These are phyloP conservation scores for Iphiclides podalirius DNA, from an alignment of 2,888 invertebrate genomes.

Conservation along the genomic window DNA sequence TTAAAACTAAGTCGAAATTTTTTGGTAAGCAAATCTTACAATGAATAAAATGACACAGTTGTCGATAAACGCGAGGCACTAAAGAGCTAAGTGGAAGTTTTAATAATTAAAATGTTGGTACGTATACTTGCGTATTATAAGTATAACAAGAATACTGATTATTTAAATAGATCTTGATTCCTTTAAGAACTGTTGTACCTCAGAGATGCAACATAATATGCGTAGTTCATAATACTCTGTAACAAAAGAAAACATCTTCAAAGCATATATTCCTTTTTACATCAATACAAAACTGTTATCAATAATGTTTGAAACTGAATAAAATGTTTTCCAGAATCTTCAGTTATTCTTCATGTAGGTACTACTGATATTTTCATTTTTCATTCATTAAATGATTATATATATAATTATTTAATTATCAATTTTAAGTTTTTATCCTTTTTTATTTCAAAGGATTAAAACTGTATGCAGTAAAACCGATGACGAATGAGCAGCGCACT, in stretches of 20 bases:
- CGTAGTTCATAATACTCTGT: constrained; percentile 59
- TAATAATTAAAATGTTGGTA: constrained; percentile 29
- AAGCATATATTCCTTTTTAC: neutral
- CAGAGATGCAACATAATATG: constrained; percentile 51
- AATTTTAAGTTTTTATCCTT: no score
- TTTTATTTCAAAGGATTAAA: no score
- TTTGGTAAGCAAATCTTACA: constrained; percentile 20
- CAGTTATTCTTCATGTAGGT: no score
- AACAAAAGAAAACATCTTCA: constrained; percentile 32
- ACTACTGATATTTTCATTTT: no score
- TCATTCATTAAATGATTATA: no score
- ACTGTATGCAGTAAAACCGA: no score
- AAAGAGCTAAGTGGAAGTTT: constrained; percentile 50
- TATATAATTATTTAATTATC: no score
- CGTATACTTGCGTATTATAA: constrained; percentile 36
- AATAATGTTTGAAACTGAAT: no score
- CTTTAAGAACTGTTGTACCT: constrained; percentile 57
- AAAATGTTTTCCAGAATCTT: no score
- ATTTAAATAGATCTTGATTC: constrained; percentile 74
- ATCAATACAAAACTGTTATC: no score
- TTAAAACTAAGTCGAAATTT: constrained; percentile 26
- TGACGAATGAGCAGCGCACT: no score
- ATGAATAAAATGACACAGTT: constrained; percentile 12
- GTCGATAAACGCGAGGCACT: constrained; percentile 48
- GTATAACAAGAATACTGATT: constrained; percentile 76